Evolutionary conservation across 2,888 invertebrate genomes (phyloP).

Genomic region (Poecilus cupreus): DNA sequence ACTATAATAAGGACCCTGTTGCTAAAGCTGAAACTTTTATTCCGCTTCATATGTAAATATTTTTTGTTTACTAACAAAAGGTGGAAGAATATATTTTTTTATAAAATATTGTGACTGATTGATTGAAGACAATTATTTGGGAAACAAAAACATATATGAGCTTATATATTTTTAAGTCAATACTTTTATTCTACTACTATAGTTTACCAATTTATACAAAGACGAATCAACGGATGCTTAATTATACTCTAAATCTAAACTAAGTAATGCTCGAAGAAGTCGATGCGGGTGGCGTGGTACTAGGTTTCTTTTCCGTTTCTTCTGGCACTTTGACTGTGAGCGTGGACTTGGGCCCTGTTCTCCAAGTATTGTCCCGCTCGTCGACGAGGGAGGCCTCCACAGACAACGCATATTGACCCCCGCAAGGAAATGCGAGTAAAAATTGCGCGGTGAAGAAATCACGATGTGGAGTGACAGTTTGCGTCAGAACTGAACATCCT

Average conservation of each 20-base stretch:
- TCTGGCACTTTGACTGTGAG: constrained; percentile 85
- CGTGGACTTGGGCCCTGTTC: constrained; percentile 88
- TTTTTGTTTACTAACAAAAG: no score
- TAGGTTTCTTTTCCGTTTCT: constrained; percentile 73
- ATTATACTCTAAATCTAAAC: not conserved
- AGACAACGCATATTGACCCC: constrained; percentile 84
- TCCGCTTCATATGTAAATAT: constrained; percentile 39
- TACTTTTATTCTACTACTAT: no score
- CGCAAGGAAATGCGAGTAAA: constrained; percentile 82
- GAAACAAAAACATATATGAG: not conserved
- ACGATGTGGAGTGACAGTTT: constrained; percentile 91
- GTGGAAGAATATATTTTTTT: not conserved
- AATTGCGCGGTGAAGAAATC: constrained; percentile 97
- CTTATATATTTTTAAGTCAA: no score
- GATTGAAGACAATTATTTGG: not conserved
- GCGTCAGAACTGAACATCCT: constrained; percentile 76
- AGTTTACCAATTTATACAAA: no score
- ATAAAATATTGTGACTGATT: not conserved
- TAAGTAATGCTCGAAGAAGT: constrained; percentile 21
- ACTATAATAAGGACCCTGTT: constrained; percentile 67
- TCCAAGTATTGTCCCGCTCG: constrained; percentile 89
- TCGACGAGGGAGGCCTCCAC: constrained; percentile 92
- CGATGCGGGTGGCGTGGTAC: constrained; percentile 67
- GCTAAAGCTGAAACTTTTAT: constrained; percentile 61
- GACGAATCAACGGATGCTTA: not conserved